A percentile compares a stretch with the other conserved stretches of the same genome.
phyloP scores from a whole-genome alignment of 2,113 vertebrate genomes.

The Petromus typicus region DNA sequence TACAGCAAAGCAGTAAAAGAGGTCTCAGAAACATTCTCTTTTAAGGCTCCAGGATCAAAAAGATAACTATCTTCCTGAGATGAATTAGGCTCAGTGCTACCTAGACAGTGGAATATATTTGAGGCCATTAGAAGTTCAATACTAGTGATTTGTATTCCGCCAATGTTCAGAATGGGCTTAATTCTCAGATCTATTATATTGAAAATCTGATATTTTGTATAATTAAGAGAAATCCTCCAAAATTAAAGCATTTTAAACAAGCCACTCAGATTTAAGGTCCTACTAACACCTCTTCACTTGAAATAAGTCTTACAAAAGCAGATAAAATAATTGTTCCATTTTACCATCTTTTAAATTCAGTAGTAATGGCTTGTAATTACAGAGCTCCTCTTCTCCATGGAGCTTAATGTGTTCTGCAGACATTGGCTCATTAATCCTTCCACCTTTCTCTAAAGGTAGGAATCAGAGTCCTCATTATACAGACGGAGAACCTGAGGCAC shows the following conservation, averaged over 20 bases:
- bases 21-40: slow-evolving; percentile 16
- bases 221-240: slow-evolving; percentile 58
- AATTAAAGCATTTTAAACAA: slow-evolving; percentile 64
- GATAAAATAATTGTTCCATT: slow-evolving; percentile 67
- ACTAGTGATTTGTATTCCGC: slow-evolving; percentile 66
- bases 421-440: slow-evolving; percentile 77
- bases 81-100: slow-evolving; percentile 31
- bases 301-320: slow-evolving; percentile 60
- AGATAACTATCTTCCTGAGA: slow-evolving; percentile 35
- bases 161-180: slow-evolving; percentile 3
- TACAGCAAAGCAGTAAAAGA: not conserved
- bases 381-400: slow-evolving; percentile 61
- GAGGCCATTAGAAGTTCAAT: not conserved
- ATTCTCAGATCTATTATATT: slow-evolving; percentile 42
- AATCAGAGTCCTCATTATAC: slow-evolving; percentile 75
- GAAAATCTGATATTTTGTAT: slow-evolving; percentile 60
- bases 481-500: slow-evolving; percentile 79
- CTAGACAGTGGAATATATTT: slow-evolving; percentile 41
- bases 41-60: slow-evolving; percentile 51
- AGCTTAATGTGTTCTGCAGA: slow-evolving; percentile 71
- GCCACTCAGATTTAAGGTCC: slow-evolving; percentile 9
- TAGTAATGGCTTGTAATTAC: slow-evolving; percentile 77
- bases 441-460: slow-evolving; percentile 70
- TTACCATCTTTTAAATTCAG: slow-evolving; percentile 71
- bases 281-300: slow-evolving; percentile 36